phyloP scores from a whole-genome alignment of 1,140 invertebrate species.

The Drepana arcuata region DNA sequence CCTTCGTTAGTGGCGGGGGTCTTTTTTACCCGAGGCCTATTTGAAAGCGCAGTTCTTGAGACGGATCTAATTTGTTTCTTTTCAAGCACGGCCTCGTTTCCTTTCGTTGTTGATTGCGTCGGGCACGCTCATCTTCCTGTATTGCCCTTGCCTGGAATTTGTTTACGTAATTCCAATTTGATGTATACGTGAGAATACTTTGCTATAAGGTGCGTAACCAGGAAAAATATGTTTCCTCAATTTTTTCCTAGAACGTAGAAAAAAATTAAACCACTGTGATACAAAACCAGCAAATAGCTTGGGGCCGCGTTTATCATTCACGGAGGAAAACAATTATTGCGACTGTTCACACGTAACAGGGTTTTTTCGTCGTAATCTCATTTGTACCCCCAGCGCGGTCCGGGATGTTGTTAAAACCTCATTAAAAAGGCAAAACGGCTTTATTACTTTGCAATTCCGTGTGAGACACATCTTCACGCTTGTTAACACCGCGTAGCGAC shows the following conservation, averaged over 20 bases:
- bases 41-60: constrained; percentile 45
- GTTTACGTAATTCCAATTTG: constrained; percentile 13
- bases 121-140: constrained; percentile 39
- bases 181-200: too few species aligned
- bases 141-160: constrained; percentile 28
- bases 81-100: constrained; percentile 46
- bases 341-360: constrained; percentile 7
- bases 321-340: constrained; percentile 7
- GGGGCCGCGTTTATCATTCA: not conserved
- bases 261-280: too few species aligned
- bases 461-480: constrained; percentile 16
- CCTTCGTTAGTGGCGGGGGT: constrained; percentile 46
- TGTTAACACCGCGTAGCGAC: constrained; percentile 6
- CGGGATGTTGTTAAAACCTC: constrained; percentile 20
- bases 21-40: constrained; percentile 35
- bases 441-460: constrained; percentile 31
- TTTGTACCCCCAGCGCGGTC: constrained; percentile 9
- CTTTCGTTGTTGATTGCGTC: constrained; percentile 40
- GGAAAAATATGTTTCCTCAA: too few species aligned
- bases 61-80: constrained; percentile 58
- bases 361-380: constrained; percentile 17
- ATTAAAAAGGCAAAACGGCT: constrained; percentile 33
- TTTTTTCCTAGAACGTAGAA: too few species aligned
- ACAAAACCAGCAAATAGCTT: not conserved
- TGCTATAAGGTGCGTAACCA: too few species aligned